Evolutionary conservation across 1,140 invertebrate species (phyloP).

Genomic region (Sitobion miscanthi): DNA sequence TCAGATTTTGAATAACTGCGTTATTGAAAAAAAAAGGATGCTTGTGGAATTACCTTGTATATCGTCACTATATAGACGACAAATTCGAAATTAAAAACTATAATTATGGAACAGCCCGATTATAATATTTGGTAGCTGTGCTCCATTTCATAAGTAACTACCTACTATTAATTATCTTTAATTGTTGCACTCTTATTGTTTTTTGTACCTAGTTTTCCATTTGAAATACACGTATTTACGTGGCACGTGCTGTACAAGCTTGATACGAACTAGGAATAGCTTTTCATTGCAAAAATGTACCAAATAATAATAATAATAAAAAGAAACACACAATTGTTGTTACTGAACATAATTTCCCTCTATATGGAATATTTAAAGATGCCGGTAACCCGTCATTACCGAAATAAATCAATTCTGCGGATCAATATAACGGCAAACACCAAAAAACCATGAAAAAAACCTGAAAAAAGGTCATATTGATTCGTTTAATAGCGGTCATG

Average conservation of each 20-base stretch:
- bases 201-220: background rate
- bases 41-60: no score
- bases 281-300: background rate
- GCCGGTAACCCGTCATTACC: background rate
- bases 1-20: no score
- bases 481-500: background rate
- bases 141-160: no score
- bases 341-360: background rate
- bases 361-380: background rate
- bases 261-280: background rate
- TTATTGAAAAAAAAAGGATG: no score
- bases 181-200: background rate
- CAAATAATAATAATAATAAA: background rate
- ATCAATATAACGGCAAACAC: constrained; percentile 1
- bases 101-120: no score
- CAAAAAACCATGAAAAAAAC: background rate
- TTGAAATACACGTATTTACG: background rate
- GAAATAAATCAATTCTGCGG: background rate
- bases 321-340: background rate
- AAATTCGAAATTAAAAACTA: no score
- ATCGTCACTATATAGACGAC: no score
- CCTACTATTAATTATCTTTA: no score
- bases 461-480: background rate
- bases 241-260: background rate
- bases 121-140: no score